A percentile compares a stretch with the other conserved stretches of the same genome.
Evolutionary conservation across 2,888 invertebrate genomes (phyloP).

Genomic region (Archips xylosteana): DNA sequence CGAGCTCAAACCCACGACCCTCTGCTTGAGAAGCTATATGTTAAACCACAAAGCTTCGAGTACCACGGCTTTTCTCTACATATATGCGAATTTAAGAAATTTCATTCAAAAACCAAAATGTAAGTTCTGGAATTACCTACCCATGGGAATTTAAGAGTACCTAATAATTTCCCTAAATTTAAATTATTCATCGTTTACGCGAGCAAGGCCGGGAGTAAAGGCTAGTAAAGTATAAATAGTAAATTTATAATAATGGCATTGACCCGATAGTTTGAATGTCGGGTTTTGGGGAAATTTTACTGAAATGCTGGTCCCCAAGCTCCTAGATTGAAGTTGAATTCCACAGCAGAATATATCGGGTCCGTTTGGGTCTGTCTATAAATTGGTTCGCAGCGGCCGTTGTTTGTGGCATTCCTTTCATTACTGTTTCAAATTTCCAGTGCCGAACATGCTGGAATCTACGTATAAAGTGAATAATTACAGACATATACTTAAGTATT

Average conservation of each 20-base stretch:
- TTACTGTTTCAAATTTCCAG: constrained; percentile 4
- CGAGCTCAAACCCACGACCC: too few species aligned
- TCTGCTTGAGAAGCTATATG: too few species aligned
- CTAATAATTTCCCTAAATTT: too few species aligned
- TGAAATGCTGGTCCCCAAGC: constrained; percentile 16
- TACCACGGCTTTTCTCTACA: too few species aligned
- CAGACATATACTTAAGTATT: neutral
- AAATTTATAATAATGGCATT: constrained; percentile 4
- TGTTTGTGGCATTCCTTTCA: constrained; percentile 11
- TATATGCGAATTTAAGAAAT: too few species aligned
- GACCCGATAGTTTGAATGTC: neutral
- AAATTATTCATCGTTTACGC: too few species aligned
- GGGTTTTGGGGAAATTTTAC: constrained; percentile 9
- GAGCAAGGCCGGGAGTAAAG: too few species aligned
- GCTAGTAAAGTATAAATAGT: neutral
- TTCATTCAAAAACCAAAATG: too few species aligned
- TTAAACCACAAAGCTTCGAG: too few species aligned
- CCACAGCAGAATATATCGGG: constrained; percentile 6
- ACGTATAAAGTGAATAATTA: neutral
- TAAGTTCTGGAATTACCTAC: too few species aligned
- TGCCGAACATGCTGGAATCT: neutral
- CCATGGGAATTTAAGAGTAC: too few species aligned
- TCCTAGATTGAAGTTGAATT: constrained; percentile 7
- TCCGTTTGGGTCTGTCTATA: constrained; percentile 14
- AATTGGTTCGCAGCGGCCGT: neutral